Conservation (phyloP, 2,797 vertebrate species). For the Prunella strophiata region DNA sequence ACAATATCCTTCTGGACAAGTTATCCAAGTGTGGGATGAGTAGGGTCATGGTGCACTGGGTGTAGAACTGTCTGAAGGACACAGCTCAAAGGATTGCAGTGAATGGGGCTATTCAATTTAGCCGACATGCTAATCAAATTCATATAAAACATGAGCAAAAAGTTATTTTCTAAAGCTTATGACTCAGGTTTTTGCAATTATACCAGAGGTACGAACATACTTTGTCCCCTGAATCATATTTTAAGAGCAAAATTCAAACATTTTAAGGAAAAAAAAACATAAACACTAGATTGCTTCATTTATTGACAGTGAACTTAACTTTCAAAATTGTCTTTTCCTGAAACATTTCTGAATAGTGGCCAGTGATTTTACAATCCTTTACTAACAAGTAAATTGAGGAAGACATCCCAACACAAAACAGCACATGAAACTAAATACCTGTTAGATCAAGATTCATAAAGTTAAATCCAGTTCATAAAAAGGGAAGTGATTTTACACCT, state of each 20-base stretch:
- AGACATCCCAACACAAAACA: background rate
- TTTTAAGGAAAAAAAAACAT: background rate
- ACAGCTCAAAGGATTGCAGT: background rate
- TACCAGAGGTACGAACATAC: background rate
- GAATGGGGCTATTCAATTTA: background rate
- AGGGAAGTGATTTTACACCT: background rate
- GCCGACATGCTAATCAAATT: background rate
- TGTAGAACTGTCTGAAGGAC: background rate
- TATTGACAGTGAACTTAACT: background rate
- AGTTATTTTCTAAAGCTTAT: background rate
- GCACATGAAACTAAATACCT: background rate
- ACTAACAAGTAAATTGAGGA: background rate
- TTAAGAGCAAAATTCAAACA: background rate
- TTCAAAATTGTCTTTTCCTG: background rate
- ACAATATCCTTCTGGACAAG: background rate
- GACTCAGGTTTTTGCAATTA: background rate
- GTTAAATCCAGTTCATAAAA: background rate
- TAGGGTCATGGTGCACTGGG: rapidly evolving
- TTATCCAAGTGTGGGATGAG: background rate
- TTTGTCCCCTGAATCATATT: background rate
- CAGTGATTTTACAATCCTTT: background rate
- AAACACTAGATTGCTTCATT: background rate
- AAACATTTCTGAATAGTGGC: background rate
- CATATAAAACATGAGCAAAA: background rate
- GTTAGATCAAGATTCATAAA: background rate